A percentile compares a stretch with the other conserved stretches of the same genome.
Conservation (phyloP, 2,888 invertebrate genomes). For the Cantharis rufa region DNA sequence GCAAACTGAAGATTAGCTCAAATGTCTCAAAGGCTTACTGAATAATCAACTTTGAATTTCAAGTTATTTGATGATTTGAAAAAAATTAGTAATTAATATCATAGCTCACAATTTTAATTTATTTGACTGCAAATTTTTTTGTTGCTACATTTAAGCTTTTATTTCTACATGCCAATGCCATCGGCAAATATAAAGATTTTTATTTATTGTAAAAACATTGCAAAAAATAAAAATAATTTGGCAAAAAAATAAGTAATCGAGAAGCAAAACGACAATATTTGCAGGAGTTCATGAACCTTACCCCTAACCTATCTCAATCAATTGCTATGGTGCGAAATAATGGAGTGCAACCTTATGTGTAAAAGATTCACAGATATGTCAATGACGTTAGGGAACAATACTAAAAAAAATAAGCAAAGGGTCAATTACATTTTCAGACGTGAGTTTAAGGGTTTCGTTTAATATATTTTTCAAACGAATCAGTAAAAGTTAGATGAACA, state of each 20-base stretch:
- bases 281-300: not conserved
- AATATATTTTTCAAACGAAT: not conserved
- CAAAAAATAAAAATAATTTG: too few species aligned
- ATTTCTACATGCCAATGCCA: too few species aligned
- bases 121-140: too few species aligned
- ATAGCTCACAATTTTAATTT: too few species aligned
- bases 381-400: constrained; percentile 17
- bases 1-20: too few species aligned
- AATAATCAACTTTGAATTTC: too few species aligned
- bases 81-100: too few species aligned
- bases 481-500: not conserved
- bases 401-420: constrained; percentile 11
- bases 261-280: not conserved
- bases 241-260: not conserved
- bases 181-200: too few species aligned
- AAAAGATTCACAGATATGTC: constrained; percentile 18
- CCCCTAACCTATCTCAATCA: constrained; percentile 16
- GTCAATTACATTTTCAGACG: constrained; percentile 8
- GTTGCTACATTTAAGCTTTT: too few species aligned
- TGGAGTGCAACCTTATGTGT: constrained; percentile 22
- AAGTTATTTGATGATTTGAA: too few species aligned
- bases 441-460: not conserved
- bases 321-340: constrained; percentile 3
- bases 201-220: too few species aligned
- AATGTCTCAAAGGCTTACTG: too few species aligned